These are phyloP conservation scores for Zhengitettix transpicula DNA, from an alignment of 2,888 invertebrate species.

Conservation along the genomic window DNA sequence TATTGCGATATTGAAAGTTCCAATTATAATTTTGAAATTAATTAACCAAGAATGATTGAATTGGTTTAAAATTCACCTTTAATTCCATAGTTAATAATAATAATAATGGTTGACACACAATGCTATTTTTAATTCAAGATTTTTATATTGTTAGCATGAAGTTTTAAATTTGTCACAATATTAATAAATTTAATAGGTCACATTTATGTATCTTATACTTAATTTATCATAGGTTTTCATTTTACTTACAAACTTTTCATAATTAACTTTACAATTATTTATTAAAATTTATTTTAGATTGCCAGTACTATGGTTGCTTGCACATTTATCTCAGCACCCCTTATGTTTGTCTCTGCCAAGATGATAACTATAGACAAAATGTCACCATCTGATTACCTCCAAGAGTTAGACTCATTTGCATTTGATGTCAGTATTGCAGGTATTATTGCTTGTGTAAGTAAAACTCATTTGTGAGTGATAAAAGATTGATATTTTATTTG, in stretches of 20 bases:
- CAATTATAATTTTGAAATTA: too few species aligned
- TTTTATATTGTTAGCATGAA: neutral
- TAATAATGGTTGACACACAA: too few species aligned
- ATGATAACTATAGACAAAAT: slow-evolving; percentile 66
- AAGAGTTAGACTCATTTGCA: slow-evolving; percentile 59
- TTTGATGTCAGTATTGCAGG: slow-evolving; percentile 73
- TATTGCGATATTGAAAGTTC: too few species aligned
- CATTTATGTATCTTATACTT: neutral
- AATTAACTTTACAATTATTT: neutral
- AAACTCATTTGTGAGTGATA: too few species aligned
- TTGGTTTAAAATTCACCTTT: too few species aligned
- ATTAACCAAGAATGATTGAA: too few species aligned
- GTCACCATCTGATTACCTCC: slow-evolving; percentile 52
- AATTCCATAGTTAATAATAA: too few species aligned
- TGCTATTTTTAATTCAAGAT: too few species aligned
- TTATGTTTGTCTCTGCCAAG: slow-evolving; percentile 90
- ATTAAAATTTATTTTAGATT: slow-evolving; percentile 36
- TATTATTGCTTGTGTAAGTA: slow-evolving; percentile 46
- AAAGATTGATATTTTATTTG: slow-evolving; percentile 33
- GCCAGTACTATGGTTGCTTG: slow-evolving; percentile 89
- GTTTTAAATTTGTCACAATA: neutral
- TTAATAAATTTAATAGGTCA: slow-evolving; percentile 8
- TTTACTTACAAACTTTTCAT: neutral
- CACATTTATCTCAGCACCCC: slow-evolving; percentile 83
- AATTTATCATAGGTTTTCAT: neutral